Conservation (phyloP, 2,888 invertebrate species). For the Anarsia innoxiella region DNA sequence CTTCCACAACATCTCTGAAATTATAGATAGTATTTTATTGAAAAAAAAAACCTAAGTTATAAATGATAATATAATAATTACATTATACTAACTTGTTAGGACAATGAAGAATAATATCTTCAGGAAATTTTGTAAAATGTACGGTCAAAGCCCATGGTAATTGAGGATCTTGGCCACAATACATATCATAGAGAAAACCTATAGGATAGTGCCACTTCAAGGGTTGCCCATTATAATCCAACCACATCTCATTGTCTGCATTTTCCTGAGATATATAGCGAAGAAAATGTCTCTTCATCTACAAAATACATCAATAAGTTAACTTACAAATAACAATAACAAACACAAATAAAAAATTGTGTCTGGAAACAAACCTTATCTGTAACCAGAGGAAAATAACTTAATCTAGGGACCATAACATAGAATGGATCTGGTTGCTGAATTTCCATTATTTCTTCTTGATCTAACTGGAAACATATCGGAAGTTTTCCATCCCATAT, state of each 20-base stretch:
- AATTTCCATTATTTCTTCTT: constrained; percentile 91
- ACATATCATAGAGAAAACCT: constrained; percentile 94
- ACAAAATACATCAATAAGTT: constrained; percentile 22
- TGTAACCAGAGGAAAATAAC: constrained; percentile 95
- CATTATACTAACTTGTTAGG: constrained; percentile 79
- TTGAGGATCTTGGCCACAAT: constrained; percentile 78
- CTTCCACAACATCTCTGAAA: constrained; percentile 91
- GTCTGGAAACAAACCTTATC: constrained; percentile 82
- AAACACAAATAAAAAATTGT: neutral
- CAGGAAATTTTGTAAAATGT: constrained; percentile 96
- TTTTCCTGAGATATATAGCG: constrained; percentile 87
- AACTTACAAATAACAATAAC: neutral
- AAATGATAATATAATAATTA: neutral
- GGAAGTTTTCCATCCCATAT: constrained; percentile 98
- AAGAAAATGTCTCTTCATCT: constrained; percentile 92
- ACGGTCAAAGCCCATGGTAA: constrained; percentile 96
- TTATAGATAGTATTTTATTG: constrained; percentile 12
- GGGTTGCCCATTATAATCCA: constrained; percentile 93
- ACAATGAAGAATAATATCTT: constrained; percentile 89
- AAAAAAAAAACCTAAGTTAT: constrained; percentile 4
- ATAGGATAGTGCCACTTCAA: constrained; percentile 92
- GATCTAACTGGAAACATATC: constrained; percentile 91
- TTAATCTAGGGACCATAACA: constrained; percentile 93
- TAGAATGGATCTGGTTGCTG: constrained; percentile 95
- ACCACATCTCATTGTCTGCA: constrained; percentile 93